Percentiles rank a stretch among this genome's conserved stretches.
Conservation (phyloP, 2,797 vertebrate species). For the Clamator glandarius region DNA sequence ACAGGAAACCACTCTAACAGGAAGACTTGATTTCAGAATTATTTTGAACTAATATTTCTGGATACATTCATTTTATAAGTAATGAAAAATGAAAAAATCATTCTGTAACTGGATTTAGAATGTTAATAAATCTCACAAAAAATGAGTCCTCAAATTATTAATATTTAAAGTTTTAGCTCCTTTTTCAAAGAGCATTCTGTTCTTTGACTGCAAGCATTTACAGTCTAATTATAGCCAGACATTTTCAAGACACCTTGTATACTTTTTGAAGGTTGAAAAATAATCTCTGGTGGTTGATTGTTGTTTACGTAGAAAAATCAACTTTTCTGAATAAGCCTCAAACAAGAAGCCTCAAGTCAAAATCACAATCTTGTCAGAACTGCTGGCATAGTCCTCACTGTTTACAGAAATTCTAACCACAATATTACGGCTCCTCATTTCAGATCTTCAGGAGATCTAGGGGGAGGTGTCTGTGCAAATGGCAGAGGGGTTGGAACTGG, state of each 20-base stretch:
- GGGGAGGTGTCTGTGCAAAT: too few species aligned
- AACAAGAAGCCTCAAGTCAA: neutral
- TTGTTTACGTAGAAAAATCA: neutral
- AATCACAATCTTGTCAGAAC: neutral
- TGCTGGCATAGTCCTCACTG: neutral
- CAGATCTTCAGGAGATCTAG: neutral
- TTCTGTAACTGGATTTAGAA: neutral
- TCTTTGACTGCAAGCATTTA: neutral
- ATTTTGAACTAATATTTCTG: neutral
- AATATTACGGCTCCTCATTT: neutral
- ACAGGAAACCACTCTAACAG: neutral
- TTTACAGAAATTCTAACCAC: neutral
- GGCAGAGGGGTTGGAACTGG: too few species aligned
- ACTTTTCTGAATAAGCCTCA: neutral
- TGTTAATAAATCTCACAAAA: neutral
- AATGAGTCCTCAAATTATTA: neutral
- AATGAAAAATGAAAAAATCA: neutral
- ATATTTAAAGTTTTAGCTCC: neutral
- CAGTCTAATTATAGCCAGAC: neutral
- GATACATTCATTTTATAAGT: neutral
- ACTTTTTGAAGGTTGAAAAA: neutral
- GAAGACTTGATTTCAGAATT: neutral
- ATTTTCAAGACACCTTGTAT: neutral
- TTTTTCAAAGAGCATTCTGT: neutral
- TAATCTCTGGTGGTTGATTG: neutral